Percentiles rank a stretch among this genome's conserved stretches.
These are phyloP conservation scores for Agrypnia vestita DNA, from an alignment of 1,140 invertebrate species.

Conservation along the genomic window DNA sequence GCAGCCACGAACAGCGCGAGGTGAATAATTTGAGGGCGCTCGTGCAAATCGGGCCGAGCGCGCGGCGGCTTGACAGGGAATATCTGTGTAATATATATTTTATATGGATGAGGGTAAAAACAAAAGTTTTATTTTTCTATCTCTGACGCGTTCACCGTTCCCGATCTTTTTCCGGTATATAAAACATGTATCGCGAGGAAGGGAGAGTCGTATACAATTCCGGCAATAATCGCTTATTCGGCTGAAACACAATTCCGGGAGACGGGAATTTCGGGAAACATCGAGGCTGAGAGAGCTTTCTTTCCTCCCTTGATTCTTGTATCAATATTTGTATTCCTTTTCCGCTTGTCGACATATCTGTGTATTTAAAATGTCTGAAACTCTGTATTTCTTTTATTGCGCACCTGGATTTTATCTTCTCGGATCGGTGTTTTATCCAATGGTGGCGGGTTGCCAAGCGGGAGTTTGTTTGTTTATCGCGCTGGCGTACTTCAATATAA, in stretches of 20 bases:
- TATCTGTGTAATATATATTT: neutral
- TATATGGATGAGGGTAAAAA: conserved; percentile 27
- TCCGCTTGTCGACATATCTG: conserved; percentile 14
- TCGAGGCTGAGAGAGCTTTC: neutral
- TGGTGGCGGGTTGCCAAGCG: too few relatives aligned
- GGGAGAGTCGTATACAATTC: conserved; percentile 16
- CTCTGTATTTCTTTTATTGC: conserved; percentile 12
- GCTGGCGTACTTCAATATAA: too few relatives aligned
- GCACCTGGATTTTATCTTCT: neutral
- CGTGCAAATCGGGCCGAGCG: neutral
- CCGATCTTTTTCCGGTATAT: conserved; percentile 12
- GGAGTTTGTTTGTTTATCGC: too few relatives aligned
- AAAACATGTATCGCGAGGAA: neutral
- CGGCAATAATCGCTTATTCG: conserved; percentile 23
- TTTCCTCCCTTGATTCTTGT: conserved; percentile 4
- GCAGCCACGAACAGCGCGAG: too few relatives aligned
- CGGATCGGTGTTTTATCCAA: neutral
- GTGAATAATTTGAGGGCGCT: conserved; percentile 3
- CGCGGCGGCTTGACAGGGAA: neutral
- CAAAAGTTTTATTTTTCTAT: conserved; percentile 48
- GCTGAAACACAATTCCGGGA: conserved; percentile 21
- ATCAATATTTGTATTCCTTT: conserved; percentile 33
- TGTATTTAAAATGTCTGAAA: conserved; percentile 22
- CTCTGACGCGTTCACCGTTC: conserved; percentile 6
- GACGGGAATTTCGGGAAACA: neutral